phyloP scores from a whole-genome alignment of 2,797 vertebrate species.

The Numenius phaeopus region DNA sequence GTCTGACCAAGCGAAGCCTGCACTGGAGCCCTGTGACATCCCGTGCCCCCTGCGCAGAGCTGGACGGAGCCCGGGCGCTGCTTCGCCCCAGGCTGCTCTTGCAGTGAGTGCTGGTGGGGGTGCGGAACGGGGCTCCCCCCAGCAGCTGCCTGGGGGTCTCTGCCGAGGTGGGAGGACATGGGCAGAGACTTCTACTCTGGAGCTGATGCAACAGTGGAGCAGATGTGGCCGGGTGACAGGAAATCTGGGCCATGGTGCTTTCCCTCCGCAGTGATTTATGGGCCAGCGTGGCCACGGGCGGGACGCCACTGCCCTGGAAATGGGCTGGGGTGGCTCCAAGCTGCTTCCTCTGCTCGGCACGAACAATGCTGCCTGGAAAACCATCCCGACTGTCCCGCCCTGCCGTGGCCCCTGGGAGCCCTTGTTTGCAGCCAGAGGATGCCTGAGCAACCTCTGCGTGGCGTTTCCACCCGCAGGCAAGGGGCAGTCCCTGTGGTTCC shows the following conservation, averaged over 20 bases:
- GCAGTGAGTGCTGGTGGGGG: background rate
- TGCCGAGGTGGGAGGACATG: rapidly evolving
- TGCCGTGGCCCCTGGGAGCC: background rate
- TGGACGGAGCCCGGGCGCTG: rapidly evolving
- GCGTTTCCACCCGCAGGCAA: background rate
- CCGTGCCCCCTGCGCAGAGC: rapidly evolving
- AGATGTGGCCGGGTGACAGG: background rate
- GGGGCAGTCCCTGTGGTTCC: background rate
- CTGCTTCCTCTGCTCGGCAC: background rate
- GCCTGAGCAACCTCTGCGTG: background rate
- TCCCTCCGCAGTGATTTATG: background rate
- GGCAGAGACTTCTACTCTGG: background rate
- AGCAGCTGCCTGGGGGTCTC: background rate
- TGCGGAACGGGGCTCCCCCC: rapidly evolving
- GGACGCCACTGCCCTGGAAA: background rate
- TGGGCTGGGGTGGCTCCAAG: conserved; percentile 14
- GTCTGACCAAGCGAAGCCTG: rapidly evolving
- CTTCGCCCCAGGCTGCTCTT: background rate
- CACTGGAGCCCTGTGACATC: rapidly evolving
- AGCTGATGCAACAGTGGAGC: background rate
- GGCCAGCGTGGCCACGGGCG: background rate
- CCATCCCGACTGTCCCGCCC: background rate
- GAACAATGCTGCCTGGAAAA: conserved; percentile 41
- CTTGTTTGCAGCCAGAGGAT: background rate
- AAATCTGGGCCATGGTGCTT: background rate